Conservation (phyloP, 2,797 vertebrate genomes). For the Chanos chanos region DNA sequence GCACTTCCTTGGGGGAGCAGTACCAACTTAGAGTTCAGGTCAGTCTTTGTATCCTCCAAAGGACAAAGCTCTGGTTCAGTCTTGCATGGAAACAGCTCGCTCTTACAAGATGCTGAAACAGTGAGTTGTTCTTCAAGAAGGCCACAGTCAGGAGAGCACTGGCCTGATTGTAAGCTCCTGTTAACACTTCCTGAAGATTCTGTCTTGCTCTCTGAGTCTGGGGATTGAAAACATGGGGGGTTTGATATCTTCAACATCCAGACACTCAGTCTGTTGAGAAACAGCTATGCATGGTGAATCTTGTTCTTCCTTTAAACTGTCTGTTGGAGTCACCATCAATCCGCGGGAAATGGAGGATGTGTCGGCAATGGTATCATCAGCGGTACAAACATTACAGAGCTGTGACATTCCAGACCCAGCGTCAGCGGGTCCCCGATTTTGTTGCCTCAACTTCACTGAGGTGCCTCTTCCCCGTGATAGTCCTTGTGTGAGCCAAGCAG, state of each 20-base stretch:
- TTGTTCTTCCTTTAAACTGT: constrained; percentile 59
- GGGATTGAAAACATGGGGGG: constrained; percentile 37
- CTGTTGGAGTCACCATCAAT: constrained; percentile 7
- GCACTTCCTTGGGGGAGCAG: constrained; percentile 34
- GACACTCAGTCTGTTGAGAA: constrained; percentile 50
- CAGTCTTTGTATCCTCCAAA: constrained; percentile 36
- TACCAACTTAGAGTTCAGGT: constrained; percentile 45
- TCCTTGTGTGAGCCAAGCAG: constrained; percentile 51
- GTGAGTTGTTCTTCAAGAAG: constrained; percentile 79
- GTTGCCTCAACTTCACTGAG: constrained; percentile 48
- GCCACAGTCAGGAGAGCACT: constrained; percentile 73
- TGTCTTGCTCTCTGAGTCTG: constrained; percentile 48
- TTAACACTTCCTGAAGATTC: constrained; percentile 55
- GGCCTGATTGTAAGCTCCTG: constrained; percentile 64
- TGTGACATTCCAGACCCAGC: background rate
- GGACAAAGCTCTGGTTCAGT: constrained; percentile 18
- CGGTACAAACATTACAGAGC: background rate
- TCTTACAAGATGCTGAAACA: constrained; percentile 39
- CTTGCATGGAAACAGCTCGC: constrained; percentile 42
- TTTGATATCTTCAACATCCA: constrained; percentile 48
- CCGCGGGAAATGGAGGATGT: constrained; percentile 4
- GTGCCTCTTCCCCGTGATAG: constrained; percentile 45
- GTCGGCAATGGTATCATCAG: background rate
- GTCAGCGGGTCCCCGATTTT: constrained; percentile 38
- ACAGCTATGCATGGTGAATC: constrained; percentile 41